Evolutionary conservation across 1,140 invertebrate species (phyloP).

Genomic region (Orussus abietinus): DNA sequence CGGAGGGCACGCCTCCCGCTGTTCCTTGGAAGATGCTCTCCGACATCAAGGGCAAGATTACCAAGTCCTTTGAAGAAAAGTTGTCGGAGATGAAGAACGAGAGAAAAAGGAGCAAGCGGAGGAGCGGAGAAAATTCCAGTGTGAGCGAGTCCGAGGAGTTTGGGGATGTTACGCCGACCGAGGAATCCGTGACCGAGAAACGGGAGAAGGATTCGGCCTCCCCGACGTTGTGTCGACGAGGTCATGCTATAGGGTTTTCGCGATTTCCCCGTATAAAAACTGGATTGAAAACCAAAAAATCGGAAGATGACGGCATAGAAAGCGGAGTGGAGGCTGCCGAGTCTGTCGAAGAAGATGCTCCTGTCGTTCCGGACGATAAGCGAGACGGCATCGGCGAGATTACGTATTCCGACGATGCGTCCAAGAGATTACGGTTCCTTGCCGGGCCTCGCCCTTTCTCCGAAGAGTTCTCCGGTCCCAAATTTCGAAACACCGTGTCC

Average conservation of each 20-base stretch:
- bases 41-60: slow-evolving; percentile 59
- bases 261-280: slow-evolving; percentile 43
- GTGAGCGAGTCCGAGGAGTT: slow-evolving; percentile 59
- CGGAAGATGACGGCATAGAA: slow-evolving; percentile 52
- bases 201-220: slow-evolving; percentile 28
- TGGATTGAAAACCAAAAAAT: slow-evolving; percentile 43
- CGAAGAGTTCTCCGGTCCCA: slow-evolving; percentile 10
- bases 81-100: slow-evolving; percentile 58
- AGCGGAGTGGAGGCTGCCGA: slow-evolving; percentile 57
- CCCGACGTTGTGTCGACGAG: slow-evolving; percentile 17
- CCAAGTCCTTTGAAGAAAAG: slow-evolving; percentile 64
- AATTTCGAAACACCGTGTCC: slow-evolving; percentile 16
- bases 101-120: slow-evolving; percentile 38
- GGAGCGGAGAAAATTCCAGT: slow-evolving; percentile 55
- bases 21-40: slow-evolving; percentile 58
- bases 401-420: too few relatives aligned
- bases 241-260: slow-evolving; percentile 35
- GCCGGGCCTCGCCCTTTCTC: too few relatives aligned
- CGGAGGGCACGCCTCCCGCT: slow-evolving; percentile 50
- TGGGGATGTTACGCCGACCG: slow-evolving; percentile 39
- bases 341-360: slow-evolving; percentile 32
- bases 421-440: slow-evolving; percentile 56
- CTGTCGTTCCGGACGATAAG: background rate
- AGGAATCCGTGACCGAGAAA: slow-evolving; percentile 35
- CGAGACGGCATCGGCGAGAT: too few relatives aligned